phyloP scores from a whole-genome alignment of 2,113 vertebrate genomes.

The Myotis brandtii region DNA sequence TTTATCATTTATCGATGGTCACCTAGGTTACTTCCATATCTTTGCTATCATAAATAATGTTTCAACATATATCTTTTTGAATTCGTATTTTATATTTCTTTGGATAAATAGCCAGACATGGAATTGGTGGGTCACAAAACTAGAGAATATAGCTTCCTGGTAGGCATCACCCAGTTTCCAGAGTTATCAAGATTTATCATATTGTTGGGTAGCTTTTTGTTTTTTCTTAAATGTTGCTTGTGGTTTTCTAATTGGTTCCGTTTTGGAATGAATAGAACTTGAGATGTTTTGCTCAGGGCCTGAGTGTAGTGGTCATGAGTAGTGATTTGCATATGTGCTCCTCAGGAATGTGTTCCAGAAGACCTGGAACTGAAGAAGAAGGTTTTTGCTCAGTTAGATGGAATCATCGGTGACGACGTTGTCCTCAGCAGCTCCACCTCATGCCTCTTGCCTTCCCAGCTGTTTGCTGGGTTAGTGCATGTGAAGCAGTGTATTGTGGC shows the following conservation, averaged over 20 bases:
- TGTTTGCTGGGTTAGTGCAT: conserved; percentile 91
- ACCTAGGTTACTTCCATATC: neutral
- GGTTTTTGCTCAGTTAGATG: conserved; percentile 92
- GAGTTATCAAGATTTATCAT: neutral
- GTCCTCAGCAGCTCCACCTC: conserved; percentile 97
- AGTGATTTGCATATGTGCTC: conserved; percentile 54
- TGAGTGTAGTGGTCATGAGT: neutral
- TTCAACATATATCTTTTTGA: neutral
- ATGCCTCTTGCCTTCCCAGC: conserved; percentile 93
- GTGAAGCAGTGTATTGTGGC: conserved; percentile 94
- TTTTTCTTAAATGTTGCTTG: neutral
- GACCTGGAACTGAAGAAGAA: conserved; percentile 92
- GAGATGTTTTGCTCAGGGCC: neutral
- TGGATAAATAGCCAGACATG: neutral
- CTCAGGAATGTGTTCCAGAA: conserved; percentile 96
- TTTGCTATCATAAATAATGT: neutral
- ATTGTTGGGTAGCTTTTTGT: neutral
- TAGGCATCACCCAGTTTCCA: neutral
- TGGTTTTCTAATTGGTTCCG: neutral
- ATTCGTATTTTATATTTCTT: neutral
- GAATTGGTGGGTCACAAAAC: neutral
- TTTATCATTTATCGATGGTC: neutral
- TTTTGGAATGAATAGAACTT: neutral
- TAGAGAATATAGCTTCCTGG: neutral
- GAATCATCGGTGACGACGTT: conserved; percentile 85